Base-by-base conservation (phyloP, 2,888 invertebrate species). In the Amaurobius ferox region DNA sequence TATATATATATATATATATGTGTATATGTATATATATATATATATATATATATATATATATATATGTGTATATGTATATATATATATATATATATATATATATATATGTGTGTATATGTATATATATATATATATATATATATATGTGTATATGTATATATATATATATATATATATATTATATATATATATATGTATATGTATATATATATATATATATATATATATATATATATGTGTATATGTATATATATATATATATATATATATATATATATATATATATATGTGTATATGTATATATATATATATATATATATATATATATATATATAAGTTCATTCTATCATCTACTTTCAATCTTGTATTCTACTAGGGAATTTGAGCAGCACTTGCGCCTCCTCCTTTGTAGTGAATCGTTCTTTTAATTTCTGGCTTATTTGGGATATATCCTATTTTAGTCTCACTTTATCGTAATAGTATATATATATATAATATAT, bases 301-400 rank as follows among this genome's bases (percentile, higher is more conserved):
- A 62, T 62, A 62, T 62, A 62, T 62, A 62, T 62, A 62, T 62
- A 62, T 62, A 62, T 62, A 62, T 62, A 62, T 62, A 62, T 62
- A 62, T 62, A 62, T 62, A 62, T 62, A 62, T 62, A 62, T 62
- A 62, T 62, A 62, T 62, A 62, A 26, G 26, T 62, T 26, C 26
- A 62, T 62, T n/a, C n/a, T n/a, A n/a, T 40, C 40, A 40, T 0
- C n/a, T 16, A 19, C 55, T 55, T 0, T n/a, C n/a, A n/a, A n/a
- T n/a, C n/a, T n/a, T n/a, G n/a, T n/a, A n/a, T n/a, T n/a, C n/a
- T n/a, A n/a, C n/a, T n/a, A n/a, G n/a, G n/a, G n/a, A n/a, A n/a
- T n/a, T n/a, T n/a, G n/a, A n/a, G n/a, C n/a, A n/a, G n/a, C n/a
- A n/a, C n/a, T n/a, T n/a, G n/a, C n/a, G n/a, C n/a, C n/a, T n/a